Conservation (phyloP, 2,888 invertebrate genomes). For the Nineta flava region DNA sequence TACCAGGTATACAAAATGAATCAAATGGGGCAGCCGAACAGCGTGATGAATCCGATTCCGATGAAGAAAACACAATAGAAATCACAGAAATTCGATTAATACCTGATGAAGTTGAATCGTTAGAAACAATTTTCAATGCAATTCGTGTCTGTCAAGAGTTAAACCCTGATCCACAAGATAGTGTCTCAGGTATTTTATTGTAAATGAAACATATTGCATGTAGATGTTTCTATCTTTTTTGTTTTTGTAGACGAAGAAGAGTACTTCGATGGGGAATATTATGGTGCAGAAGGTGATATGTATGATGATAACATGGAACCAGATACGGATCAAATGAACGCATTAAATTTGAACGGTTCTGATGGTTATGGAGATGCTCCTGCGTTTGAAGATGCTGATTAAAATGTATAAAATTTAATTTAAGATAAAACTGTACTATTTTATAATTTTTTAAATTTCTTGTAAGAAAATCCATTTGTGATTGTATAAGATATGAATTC, state of each 20-base stretch:
- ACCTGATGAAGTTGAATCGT: constrained; percentile 3
- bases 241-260: constrained; percentile 1
- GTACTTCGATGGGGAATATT: constrained; percentile 2
- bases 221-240: not conserved
- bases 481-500: too few species aligned
- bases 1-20: constrained; percentile 5
- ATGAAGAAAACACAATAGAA: not conserved
- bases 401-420: not conserved
- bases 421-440: too few species aligned
- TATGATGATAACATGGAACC: constrained; percentile 3
- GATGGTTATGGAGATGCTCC: not conserved
- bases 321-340: not conserved
- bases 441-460: too few species aligned
- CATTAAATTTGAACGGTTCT: constrained; percentile 5
- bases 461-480: too few species aligned
- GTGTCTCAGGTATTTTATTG: constrained; percentile 1
- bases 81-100: constrained; percentile 5
- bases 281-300: constrained; percentile 2
- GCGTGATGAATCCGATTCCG: not conserved
- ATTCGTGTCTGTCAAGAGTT: constrained; percentile 4
- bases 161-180: constrained; percentile 7
- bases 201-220: not conserved
- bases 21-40: not conserved
- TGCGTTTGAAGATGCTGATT: constrained; percentile 8
- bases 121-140: constrained; percentile 4